Evolutionary conservation across 2,113 vertebrate species (phyloP), one percentile per base, ranked within the genome.

Genomic region (Oncorhynchus keta): DNA sequence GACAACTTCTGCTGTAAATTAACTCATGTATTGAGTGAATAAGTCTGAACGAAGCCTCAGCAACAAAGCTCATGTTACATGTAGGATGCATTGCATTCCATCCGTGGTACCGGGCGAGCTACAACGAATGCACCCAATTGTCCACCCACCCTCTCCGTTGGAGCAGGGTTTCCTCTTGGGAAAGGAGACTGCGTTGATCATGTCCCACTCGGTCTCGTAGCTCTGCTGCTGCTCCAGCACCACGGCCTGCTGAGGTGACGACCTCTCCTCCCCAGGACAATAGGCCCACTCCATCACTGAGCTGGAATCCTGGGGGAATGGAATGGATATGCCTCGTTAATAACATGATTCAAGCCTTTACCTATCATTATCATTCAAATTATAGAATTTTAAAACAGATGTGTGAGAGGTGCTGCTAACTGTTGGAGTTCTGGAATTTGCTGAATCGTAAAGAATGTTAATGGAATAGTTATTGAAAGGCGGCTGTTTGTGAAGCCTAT

Each of bases 161-260:
- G 93, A 83, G 83, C 93, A 92, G 78, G 90, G 82, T 68, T 93
- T 98, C 91, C 93, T 98, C 90, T 93, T 97, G 91, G 51, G 51
- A 18, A 95, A 98, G 73, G 96, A 95, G 32, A 97, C 95, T 0
- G 97, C 94, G 64, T 94, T 97, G 82, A 99, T 87, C 96, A 99
- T 97, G 86, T 99, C 98, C 98, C 98, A 99, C 86, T 98, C 97
- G 1, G 97, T 95, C 91, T 99, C 98, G 0, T 95, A 98, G 90
- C 94, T 98, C 81, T 85, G 95, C 81, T 95, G 94, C 68, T 90
- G 91, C 49, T 98, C 96, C 18, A 92, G 26, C 75, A 90, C 91
- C 80, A 86, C 51, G 90, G 59, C 85, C 51, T 55, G 51, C 51
- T 55, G 51, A 14, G 16, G 51, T 18, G 12, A 3, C 16, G 80